Evolutionary conservation across 2,113 vertebrate genomes (phyloP).

Genomic region (Calyptomena viridis): DNA sequence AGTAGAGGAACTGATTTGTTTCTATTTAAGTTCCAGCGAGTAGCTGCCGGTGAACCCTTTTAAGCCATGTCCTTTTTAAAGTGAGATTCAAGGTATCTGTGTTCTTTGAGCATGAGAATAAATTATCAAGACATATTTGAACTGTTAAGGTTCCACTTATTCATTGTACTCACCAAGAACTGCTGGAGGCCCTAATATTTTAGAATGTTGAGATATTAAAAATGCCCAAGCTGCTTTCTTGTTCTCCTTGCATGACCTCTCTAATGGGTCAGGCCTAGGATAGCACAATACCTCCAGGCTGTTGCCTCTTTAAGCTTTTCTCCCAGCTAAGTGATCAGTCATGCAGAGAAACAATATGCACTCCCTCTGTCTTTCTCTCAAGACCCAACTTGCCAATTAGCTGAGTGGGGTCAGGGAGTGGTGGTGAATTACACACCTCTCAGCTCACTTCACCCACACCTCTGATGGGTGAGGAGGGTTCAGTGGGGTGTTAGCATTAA

Average conservation of each 20-base stretch:
- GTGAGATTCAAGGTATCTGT: not conserved
- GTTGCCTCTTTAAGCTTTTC: constrained; percentile 49
- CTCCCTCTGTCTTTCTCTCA: not conserved
- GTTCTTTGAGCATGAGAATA: not conserved
- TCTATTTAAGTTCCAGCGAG: not conserved
- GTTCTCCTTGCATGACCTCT: constrained; percentile 44
- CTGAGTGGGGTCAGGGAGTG: not conserved
- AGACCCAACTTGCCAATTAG: constrained; percentile 46
- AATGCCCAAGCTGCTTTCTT: not conserved
- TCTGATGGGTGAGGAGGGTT: not conserved
- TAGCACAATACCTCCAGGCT: constrained; percentile 27
- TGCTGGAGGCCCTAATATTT: not conserved
- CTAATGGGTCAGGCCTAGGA: constrained; percentile 28
- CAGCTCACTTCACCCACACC: not conserved
- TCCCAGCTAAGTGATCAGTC: constrained; percentile 57
- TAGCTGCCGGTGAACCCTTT: not conserved
- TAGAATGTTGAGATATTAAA: not conserved
- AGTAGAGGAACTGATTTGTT: not conserved
- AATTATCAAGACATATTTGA: not conserved
- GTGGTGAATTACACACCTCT: not conserved
- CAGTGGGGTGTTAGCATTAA: not conserved
- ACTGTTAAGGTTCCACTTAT: not conserved
- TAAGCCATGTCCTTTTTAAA: not conserved
- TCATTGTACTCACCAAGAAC: not conserved
- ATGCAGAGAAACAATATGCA: constrained; percentile 25